Evolutionary conservation across 2,888 invertebrate genomes (phyloP).

Genomic region (Xylophagus ater): DNA sequence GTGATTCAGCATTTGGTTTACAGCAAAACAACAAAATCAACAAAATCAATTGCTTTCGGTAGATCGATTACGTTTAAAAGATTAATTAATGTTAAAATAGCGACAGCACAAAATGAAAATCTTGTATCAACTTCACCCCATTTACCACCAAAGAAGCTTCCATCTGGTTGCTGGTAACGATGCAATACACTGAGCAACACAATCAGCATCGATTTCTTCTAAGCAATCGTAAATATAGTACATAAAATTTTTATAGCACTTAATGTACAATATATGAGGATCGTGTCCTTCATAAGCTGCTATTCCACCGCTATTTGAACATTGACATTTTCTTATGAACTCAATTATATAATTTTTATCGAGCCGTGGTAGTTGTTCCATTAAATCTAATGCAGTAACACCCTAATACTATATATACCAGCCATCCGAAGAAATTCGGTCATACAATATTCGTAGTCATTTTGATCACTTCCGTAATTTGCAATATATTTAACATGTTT

Average conservation of each 20-base stretch:
- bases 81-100: constrained; percentile 64
- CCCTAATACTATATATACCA: constrained; percentile 99
- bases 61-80: constrained; percentile 76
- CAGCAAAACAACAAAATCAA: constrained; percentile 85
- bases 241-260: constrained; percentile 84
- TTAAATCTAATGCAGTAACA: constrained; percentile 83
- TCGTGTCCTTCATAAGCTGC: constrained; percentile 84
- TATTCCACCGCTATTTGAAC: constrained; percentile 75
- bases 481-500: constrained; percentile 85
- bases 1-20: constrained; percentile 95
- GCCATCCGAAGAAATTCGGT: constrained; percentile 95
- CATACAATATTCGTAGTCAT: constrained; percentile 88
- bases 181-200: constrained; percentile 67
- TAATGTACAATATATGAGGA: constrained; percentile 88
- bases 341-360: constrained; percentile 70
- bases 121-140: constrained; percentile 98
- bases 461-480: constrained; percentile 77
- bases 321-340: constrained; percentile 81
- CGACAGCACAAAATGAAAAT: constrained; percentile 94
- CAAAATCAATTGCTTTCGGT: constrained; percentile 76
- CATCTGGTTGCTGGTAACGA: constrained; percentile 81
- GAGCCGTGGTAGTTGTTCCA: constrained; percentile 60
- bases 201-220: constrained; percentile 67
- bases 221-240: constrained; percentile 64
- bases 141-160: constrained; percentile 90